These are phyloP conservation scores for Cygnus atratus DNA, from an alignment of 2,113 vertebrate genomes.

Conservation along the genomic window DNA sequence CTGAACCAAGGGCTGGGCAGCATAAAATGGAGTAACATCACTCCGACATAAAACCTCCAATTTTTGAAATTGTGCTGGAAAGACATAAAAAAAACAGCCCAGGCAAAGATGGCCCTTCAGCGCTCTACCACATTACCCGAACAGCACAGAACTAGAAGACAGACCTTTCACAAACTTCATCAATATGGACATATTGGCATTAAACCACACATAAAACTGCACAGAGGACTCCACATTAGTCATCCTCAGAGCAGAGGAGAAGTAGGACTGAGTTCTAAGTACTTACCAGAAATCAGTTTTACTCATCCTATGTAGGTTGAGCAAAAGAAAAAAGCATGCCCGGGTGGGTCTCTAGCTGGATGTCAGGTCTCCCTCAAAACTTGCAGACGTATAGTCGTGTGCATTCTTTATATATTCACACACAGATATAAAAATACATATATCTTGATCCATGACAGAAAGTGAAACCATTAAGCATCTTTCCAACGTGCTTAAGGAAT, in stretches of 20 bases:
- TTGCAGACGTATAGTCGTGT: not conserved
- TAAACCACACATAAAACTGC: not conserved
- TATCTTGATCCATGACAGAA: not conserved
- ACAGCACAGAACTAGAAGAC: not conserved
- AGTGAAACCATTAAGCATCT: conserved; percentile 5
- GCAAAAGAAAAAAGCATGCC: conserved; percentile 5
- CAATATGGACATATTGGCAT: not conserved
- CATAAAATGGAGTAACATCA: not conserved
- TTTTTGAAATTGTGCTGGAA: not conserved
- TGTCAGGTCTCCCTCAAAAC: not conserved
- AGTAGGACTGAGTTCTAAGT: conserved; percentile 4
- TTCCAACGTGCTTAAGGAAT: conserved; percentile 43
- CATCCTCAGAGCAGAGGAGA: not conserved
- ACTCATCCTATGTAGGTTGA: not conserved
- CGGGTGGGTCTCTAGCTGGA: not conserved
- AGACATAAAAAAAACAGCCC: not conserved
- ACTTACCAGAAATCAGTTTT: conserved; percentile 40
- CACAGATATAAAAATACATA: not conserved
- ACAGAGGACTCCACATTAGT: not conserved
- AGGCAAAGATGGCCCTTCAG: not conserved
- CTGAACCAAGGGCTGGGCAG: not conserved
- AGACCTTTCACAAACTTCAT: not conserved
- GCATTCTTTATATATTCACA: not conserved
- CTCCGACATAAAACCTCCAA: not conserved
- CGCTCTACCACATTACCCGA: not conserved